These are phyloP conservation scores for Ecliptopera silaceata DNA, from an alignment of 2,888 invertebrate genomes.

Conservation along the genomic window DNA sequence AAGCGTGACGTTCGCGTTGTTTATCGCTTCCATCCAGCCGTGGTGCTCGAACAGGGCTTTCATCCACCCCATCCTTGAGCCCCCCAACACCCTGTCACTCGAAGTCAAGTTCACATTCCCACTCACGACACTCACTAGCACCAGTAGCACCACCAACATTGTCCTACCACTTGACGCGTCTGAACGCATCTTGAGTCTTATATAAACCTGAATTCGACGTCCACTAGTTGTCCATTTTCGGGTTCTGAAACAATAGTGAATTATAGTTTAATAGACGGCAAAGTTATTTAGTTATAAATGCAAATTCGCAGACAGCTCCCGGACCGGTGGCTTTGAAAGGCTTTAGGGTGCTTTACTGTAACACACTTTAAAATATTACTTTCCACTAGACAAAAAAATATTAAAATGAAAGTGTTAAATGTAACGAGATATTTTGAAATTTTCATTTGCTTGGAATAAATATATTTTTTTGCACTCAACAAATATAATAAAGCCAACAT, in stretches of 20 bases:
- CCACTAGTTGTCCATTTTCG: constrained; percentile 31
- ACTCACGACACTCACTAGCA: constrained; percentile 72
- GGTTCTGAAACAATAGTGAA: constrained; percentile 44
- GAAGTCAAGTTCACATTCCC: constrained; percentile 61
- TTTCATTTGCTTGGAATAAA: not conserved
- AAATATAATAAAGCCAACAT: constrained; percentile 3
- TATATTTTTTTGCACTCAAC: constrained; percentile 4
- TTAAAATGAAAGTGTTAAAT: too few relatives aligned
- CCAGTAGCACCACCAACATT: constrained; percentile 62
- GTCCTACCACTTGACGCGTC: constrained; percentile 44
- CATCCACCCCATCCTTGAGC: constrained; percentile 86
- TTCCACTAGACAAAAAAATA: not conserved
- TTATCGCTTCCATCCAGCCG: constrained; percentile 75
- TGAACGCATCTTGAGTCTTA: constrained; percentile 37
- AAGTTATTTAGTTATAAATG: constrained; percentile 15
- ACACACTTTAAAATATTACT: not conserved
- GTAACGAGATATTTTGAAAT: too few relatives aligned
- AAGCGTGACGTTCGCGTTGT: constrained; percentile 70
- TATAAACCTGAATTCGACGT: constrained; percentile 19
- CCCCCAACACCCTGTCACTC: constrained; percentile 34
- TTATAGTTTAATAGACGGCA: constrained; percentile 22
- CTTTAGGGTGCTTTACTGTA: not conserved
- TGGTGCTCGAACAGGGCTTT: constrained; percentile 86
- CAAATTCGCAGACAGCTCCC: constrained; percentile 6
- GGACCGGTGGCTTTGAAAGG: constrained; percentile 2